phyloP scores from a whole-genome alignment of 1,140 invertebrate species.

The Neoseiulus cucumeris region DNA sequence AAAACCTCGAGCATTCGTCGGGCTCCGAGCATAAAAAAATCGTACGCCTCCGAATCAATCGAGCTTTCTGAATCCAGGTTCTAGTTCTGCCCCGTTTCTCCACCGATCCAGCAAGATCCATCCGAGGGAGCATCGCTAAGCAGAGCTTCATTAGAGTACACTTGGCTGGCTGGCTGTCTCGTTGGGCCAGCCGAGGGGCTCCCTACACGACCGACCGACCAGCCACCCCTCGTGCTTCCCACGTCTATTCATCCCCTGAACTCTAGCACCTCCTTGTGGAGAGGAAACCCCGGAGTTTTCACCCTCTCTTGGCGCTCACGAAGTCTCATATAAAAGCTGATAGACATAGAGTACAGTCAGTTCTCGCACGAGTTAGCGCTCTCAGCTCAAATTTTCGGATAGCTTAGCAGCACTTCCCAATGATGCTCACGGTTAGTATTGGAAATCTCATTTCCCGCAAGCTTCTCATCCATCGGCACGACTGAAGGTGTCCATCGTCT shows the following conservation, averaged over 20 bases:
- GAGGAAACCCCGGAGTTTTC: not conserved
- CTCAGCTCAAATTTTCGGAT: not conserved
- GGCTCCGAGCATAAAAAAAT: no score
- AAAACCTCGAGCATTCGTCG: no score
- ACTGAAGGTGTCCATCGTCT: not conserved
- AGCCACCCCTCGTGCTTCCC: not conserved
- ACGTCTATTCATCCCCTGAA: not conserved
- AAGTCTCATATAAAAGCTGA: not conserved
- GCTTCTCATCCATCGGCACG: not conserved
- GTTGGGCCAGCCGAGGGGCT: not conserved
- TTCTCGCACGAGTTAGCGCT: not conserved
- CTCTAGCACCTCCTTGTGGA: conserved; percentile 5
- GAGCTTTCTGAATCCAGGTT: no score
- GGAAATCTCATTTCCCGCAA: not conserved
- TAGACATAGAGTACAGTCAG: not conserved
- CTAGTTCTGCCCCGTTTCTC: not conserved
- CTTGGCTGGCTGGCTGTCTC: not conserved
- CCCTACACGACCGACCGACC: not conserved
- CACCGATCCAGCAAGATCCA: not conserved
- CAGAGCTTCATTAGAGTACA: not conserved
- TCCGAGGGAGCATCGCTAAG: not conserved
- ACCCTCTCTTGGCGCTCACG: conserved; percentile 1
- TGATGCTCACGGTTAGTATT: conserved; percentile 9
- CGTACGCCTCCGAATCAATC: no score
- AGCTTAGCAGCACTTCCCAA: not conserved